Percentiles rank a stretch among this genome's conserved stretches.
phyloP scores from a whole-genome alignment of 2,797 vertebrate species.

The Centroberyx gerrardi region DNA sequence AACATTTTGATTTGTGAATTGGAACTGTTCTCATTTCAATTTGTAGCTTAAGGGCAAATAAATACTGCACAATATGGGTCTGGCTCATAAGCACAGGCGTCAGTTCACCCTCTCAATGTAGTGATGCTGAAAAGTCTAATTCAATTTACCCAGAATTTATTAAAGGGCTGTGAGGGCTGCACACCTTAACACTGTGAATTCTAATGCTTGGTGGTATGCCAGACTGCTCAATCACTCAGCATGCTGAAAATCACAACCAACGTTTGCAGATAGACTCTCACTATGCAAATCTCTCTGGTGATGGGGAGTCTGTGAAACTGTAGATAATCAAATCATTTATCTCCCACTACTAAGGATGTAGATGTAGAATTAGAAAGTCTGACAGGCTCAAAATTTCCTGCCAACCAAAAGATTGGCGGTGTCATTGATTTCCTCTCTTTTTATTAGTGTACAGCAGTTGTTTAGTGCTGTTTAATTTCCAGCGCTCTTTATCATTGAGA shows the following conservation, averaged over 20 bases:
- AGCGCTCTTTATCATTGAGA: not conserved
- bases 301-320: not conserved
- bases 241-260: not conserved
- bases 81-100: not conserved
- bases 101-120: not conserved
- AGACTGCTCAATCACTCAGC: not conserved
- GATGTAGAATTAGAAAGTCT: not conserved
- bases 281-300: not conserved
- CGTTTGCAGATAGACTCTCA: not conserved
- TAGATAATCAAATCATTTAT: not conserved
- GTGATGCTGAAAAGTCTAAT: not conserved
- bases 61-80: not conserved
- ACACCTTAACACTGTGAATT: not conserved
- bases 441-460: not conserved
- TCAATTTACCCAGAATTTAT: not conserved
- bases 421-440: not conserved
- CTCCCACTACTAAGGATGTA: not conserved
- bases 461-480: not conserved
- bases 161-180: too few relatives aligned
- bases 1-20: slow-evolving; percentile 23
- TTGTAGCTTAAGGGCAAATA: slow-evolving; percentile 21
- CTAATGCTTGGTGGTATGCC: not conserved
- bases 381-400: not conserved
- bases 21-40: slow-evolving; percentile 19
- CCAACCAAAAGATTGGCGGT: not conserved